Base-by-base conservation (phyloP, 35 echinoderm and acorn worm genomes). In the Anneissia japonica region DNA sequence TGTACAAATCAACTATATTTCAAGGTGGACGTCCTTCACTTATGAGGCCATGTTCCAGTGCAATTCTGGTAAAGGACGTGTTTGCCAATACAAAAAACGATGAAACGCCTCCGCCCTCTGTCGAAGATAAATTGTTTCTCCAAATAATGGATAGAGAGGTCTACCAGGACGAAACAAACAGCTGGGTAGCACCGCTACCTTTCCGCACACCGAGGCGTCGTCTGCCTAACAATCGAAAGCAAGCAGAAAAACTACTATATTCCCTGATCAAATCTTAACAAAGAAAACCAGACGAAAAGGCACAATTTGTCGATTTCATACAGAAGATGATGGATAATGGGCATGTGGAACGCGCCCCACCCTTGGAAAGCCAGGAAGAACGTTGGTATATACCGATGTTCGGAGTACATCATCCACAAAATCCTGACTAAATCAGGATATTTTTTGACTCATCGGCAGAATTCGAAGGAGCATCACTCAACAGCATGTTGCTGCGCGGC, bases 361-460 rank as follows among this genome's bases (percentile, higher is more conserved):
- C 46, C 6, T 9, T 76, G 11, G 35, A 86, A 13, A 0, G 45
- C 21, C 33, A 80, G 31, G 30, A 77, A 36, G 88, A 90, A 73
- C 19, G 82, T 17, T 90, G 88, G 88, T 90, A 90, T 74, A 73
- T 90, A n/a, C 88, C 88, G 26, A 77, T 85, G 32, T 90, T 90
- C 46, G 89, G 89, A 12, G 75, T 84, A 16, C 51, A 89, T 36
- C 87, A 89, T 35, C 80, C 74, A 23, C 19, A 85, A 32, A 84
- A 85, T 26, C 37, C 73, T 0, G 82, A 77, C 73, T 26, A 86
- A 81, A 87, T 41, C 32, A 36, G 79, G 72, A 76, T 86, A 26
- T 77, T 81, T 3, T 84, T 45, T 34, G 45, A 92, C 72, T 83
- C 77, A 43, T 89, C 79, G 30, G 81, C 86, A 11, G 55, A 38